Evolutionary conservation across 1,140 invertebrate genomes (phyloP).

Genomic region (Caerostris extrusa): DNA sequence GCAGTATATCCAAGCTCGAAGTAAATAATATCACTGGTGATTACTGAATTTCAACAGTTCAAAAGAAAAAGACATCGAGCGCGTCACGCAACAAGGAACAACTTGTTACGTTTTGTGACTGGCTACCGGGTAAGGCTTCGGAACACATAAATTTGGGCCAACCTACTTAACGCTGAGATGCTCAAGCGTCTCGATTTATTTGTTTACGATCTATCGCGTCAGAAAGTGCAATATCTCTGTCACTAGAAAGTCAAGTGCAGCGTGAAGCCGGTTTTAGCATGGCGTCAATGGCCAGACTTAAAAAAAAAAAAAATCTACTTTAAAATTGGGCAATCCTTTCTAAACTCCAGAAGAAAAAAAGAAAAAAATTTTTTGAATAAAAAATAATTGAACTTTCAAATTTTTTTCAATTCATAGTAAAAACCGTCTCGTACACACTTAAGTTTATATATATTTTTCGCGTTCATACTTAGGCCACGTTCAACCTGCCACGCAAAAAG

Average conservation of each 20-base stretch:
- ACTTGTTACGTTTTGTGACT: conserved; percentile 23
- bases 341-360: background rate
- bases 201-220: conserved; percentile 48
- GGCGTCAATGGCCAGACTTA: conserved; percentile 18
- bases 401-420: no score
- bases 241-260: conserved; percentile 26
- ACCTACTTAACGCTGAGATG: conserved; percentile 63
- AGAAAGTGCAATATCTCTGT: conserved; percentile 37
- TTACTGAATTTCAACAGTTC: background rate
- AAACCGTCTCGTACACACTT: no score
- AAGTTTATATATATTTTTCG: no score
- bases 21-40: background rate
- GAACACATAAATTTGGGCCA: conserved; percentile 39
- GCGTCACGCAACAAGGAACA: conserved; percentile 36
- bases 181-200: conserved; percentile 43
- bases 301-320: background rate
- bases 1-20: background rate
- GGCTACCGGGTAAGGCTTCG: conserved; percentile 27
- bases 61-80: background rate
- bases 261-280: conserved; percentile 10
- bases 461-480: no score
- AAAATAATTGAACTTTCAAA: no score
- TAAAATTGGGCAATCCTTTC: background rate
- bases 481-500: no score
- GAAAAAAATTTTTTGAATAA: background rate